These are phyloP conservation scores for Zaprionus ghesquierei DNA, from an alignment of 1,140 invertebrate genomes.

Conservation along the genomic window DNA sequence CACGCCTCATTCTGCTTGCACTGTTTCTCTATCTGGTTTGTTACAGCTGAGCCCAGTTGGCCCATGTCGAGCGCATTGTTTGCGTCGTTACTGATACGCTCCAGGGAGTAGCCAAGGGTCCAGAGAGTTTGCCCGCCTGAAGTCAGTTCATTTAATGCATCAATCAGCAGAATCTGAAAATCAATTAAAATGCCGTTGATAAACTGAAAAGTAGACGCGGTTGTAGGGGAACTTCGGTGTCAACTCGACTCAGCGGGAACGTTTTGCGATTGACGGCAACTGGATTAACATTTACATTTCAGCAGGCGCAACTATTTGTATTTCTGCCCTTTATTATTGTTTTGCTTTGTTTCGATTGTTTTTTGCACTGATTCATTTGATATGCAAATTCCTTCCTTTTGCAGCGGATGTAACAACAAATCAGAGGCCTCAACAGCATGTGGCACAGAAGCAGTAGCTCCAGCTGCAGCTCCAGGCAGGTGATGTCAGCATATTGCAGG, in stretches of 20 bases:
- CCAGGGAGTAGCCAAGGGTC: background rate
- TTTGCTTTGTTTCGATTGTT: slow-evolving; percentile 6
- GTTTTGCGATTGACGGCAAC: slow-evolving; percentile 74
- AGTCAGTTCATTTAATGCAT: slow-evolving; percentile 81
- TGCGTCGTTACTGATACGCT: slow-evolving; percentile 70
- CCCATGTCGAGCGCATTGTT: slow-evolving; percentile 48
- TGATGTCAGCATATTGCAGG: slow-evolving; percentile 73
- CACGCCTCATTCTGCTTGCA: background rate
- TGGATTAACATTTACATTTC: slow-evolving; percentile 81
- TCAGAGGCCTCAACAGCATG: slow-evolving; percentile 65
- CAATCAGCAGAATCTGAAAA: slow-evolving; percentile 81
- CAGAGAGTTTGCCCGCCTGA: slow-evolving; percentile 6
- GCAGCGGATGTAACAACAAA: slow-evolving; percentile 76
- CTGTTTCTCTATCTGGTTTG: background rate
- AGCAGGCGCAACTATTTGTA: slow-evolving; percentile 37
- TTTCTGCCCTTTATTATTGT: slow-evolving; percentile 26
- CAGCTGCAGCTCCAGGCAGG: slow-evolving; percentile 8
- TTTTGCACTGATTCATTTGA: slow-evolving; percentile 68
- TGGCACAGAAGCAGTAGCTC: slow-evolving; percentile 31
- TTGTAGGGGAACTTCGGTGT: slow-evolving; percentile 35
- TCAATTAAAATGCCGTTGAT: slow-evolving; percentile 74
- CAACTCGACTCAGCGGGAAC: slow-evolving; percentile 56
- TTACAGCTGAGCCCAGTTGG: background rate
- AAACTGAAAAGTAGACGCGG: background rate
- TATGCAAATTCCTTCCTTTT: slow-evolving; percentile 74